These are phyloP conservation scores for Drosophila bipectinata DNA, from an alignment of 1,140 invertebrate genomes.

Conservation along the genomic window DNA sequence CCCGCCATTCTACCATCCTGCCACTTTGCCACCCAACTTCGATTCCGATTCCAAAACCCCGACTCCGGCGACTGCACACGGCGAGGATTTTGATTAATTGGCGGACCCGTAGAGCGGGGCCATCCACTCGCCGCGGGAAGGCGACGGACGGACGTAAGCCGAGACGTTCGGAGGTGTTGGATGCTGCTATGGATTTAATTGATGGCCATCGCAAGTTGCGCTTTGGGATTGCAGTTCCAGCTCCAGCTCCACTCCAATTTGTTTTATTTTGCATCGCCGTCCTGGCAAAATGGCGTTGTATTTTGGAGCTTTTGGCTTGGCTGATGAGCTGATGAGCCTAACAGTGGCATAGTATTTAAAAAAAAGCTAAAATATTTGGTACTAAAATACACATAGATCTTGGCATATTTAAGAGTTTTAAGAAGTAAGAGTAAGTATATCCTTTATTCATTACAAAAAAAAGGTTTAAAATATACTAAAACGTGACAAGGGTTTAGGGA, in stretches of 20 bases:
- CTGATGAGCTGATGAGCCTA: slow-evolving; percentile 20
- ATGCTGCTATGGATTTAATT: slow-evolving; percentile 49
- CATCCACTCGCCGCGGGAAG: slow-evolving; percentile 49
- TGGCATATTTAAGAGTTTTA: too few species aligned
- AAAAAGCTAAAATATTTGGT: not conserved
- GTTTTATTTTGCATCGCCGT: not conserved
- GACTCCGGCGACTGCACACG: slow-evolving; percentile 71
- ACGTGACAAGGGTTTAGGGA: too few species aligned
- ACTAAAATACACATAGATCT: too few species aligned
- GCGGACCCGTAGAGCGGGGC: slow-evolving; percentile 49
- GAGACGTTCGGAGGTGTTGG: slow-evolving; percentile 58
- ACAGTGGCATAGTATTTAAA: not conserved
- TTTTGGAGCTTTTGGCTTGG: slow-evolving; percentile 17
- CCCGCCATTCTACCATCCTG: slow-evolving; percentile 2
- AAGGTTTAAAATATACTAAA: too few species aligned
- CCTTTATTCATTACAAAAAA: too few species aligned
- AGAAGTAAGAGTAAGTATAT: too few species aligned
- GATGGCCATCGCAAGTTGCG: slow-evolving; percentile 49
- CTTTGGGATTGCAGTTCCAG: slow-evolving; percentile 32
- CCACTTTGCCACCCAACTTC: slow-evolving; percentile 30
- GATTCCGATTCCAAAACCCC: slow-evolving; percentile 34
- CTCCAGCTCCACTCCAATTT: slow-evolving; percentile 3
- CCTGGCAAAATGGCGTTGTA: slow-evolving; percentile 25
- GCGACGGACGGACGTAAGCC: slow-evolving; percentile 36
- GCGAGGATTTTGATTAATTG: slow-evolving; percentile 84